A percentile compares a stretch with the other conserved stretches of the same genome.
These are phyloP conservation scores for Sinonovacula constricta DNA, from an alignment of 1,140 invertebrate species.

Conservation along the genomic window DNA sequence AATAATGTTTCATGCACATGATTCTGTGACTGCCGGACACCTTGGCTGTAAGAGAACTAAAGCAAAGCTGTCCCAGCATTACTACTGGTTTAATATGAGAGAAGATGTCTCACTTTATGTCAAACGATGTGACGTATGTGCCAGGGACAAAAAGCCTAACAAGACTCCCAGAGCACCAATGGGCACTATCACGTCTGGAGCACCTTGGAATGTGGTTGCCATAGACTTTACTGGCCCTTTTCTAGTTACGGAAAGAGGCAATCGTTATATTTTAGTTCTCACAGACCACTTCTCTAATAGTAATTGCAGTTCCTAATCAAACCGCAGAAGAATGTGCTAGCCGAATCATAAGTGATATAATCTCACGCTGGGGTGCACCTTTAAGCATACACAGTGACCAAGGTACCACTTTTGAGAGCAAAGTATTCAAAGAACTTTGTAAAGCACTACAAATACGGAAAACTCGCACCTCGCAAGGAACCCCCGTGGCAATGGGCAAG, in stretches of 20 bases:
- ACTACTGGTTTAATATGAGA: too few species aligned
- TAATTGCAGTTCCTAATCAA: slow-evolving; percentile 39
- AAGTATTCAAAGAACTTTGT: too few species aligned
- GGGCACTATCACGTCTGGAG: not conserved
- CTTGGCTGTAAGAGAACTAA: not conserved
- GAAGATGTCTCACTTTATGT: too few species aligned
- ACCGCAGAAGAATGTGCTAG: slow-evolving; percentile 21
- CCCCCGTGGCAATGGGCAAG: slow-evolving; percentile 35
- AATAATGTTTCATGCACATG: too few species aligned
- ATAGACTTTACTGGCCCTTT: too few species aligned
- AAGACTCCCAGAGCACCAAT: slow-evolving; percentile 6
- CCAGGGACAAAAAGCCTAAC: too few species aligned
- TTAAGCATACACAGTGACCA: slow-evolving; percentile 22
- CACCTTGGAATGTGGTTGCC: slow-evolving; percentile 33
- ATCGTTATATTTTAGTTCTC: slow-evolving; percentile 64
- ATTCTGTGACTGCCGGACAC: too few species aligned
- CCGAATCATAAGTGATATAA: slow-evolving; percentile 1
- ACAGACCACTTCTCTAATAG: slow-evolving; percentile 55
- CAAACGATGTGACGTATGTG: too few species aligned
- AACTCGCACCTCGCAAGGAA: slow-evolving; percentile 20
- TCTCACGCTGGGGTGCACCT: too few species aligned
- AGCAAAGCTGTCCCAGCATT: too few species aligned
- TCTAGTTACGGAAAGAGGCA: slow-evolving; percentile 52
- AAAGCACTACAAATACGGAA: slow-evolving; percentile 20
- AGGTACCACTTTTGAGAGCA: slow-evolving; percentile 26